phyloP scores from a whole-genome alignment of 92 coral and sea anemone species.

The Heteractis magnifica region DNA sequence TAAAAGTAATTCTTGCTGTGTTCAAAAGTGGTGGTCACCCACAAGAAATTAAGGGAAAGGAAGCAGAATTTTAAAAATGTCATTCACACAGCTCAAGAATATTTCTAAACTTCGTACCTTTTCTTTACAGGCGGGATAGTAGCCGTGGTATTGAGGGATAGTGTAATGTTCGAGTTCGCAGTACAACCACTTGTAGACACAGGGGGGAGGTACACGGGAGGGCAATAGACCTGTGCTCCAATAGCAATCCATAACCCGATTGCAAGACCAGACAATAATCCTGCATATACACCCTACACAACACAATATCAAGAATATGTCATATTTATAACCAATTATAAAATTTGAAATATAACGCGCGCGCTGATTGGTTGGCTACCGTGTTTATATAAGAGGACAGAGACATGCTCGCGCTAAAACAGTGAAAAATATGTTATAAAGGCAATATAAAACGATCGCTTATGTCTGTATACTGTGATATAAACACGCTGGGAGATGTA shows the following conservation, averaged over 20 bases:
- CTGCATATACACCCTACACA: constrained; percentile 74
- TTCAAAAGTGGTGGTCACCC: too few species aligned
- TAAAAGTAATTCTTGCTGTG: too few species aligned
- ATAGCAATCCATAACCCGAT: constrained; percentile 89
- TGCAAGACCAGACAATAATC: constrained; percentile 71
- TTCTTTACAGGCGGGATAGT: constrained; percentile 15
- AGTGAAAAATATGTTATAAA: too few species aligned
- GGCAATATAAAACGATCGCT: too few species aligned
- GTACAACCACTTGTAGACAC: constrained; percentile 68
- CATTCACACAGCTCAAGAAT: background rate
- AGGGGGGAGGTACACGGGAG: constrained; percentile 69
- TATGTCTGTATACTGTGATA: too few species aligned
- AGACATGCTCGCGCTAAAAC: too few species aligned
- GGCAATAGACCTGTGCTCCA: constrained; percentile 82
- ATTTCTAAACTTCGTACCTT: background rate
- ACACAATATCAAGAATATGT: background rate
- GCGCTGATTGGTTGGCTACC: too few species aligned
- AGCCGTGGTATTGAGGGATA: constrained; percentile 17
- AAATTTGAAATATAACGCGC: too few species aligned
- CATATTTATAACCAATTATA: background rate
- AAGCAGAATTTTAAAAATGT: background rate
- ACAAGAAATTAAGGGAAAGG: too few species aligned
- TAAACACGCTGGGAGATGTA: too few species aligned
- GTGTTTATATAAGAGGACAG: too few species aligned
- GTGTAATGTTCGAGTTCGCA: constrained; percentile 20